Conservation (phyloP, 1,140 invertebrate species). For the Zaprionus taronus region DNA sequence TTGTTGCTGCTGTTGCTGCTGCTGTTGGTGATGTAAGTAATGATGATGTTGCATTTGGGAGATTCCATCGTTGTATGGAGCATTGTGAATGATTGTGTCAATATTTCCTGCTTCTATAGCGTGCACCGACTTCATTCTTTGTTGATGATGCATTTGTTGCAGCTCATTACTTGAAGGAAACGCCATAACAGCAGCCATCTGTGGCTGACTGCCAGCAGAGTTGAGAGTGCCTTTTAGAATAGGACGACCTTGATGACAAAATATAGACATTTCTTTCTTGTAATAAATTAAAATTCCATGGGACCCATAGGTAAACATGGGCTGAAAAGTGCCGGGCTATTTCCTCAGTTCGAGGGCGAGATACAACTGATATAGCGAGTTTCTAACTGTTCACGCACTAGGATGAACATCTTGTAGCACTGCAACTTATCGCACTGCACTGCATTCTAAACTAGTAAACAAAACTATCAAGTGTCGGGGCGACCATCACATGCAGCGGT, state of each 20-base stretch:
- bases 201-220: conserved; percentile 32
- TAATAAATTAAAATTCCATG: too few species aligned
- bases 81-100: conserved; percentile 43
- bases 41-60: conserved; percentile 61
- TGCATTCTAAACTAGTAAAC: too few species aligned
- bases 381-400: too few species aligned
- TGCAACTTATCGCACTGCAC: too few species aligned
- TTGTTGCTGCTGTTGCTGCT: too few species aligned
- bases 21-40: conserved; percentile 41
- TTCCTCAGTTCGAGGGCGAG: too few species aligned
- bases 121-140: conserved; percentile 64
- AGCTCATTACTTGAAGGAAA: conserved; percentile 60
- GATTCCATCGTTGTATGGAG: conserved; percentile 48
- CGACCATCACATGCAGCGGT: too few species aligned
- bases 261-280: background rate
- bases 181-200: conserved; percentile 21
- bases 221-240: conserved; percentile 75
- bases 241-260: conserved; percentile 63
- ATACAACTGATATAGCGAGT: too few species aligned
- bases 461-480: too few species aligned
- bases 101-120: conserved; percentile 83
- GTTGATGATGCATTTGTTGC: conserved; percentile 60
- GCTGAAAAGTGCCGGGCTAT: too few species aligned
- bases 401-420: too few species aligned
- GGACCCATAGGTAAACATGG: too few species aligned